A percentile compares a stretch with the other conserved stretches of the same genome.
These are phyloP conservation scores for Dugesia japonica DNA, from an alignment of 2,888 invertebrate species.

Conservation along the genomic window DNA sequence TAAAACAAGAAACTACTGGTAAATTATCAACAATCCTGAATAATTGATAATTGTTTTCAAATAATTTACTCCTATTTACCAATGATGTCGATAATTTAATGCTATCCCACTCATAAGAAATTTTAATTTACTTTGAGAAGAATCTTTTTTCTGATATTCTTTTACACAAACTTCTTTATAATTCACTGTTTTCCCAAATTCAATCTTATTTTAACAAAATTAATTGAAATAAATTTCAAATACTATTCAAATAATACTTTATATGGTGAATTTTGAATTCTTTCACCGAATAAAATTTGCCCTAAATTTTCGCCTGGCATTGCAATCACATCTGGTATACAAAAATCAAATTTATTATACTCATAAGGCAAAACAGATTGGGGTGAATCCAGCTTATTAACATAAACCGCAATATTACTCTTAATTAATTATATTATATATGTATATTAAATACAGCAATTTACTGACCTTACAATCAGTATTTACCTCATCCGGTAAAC, in stretches of 20 bases:
- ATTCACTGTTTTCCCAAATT: no score
- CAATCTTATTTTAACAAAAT: background rate
- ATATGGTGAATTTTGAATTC: constrained; percentile 82
- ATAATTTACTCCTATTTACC: background rate
- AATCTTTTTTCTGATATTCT: constrained; percentile 57
- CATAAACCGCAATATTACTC: constrained; percentile 72
- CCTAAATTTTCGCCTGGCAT: constrained; percentile 92
- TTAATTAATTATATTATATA: constrained; percentile 52
- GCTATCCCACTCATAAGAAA: constrained; percentile 75
- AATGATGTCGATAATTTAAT: constrained; percentile 91
- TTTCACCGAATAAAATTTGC: constrained; percentile 95
- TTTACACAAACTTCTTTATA: constrained; percentile 51
- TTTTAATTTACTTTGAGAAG: constrained; percentile 58
- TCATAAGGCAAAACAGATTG: constrained; percentile 94
- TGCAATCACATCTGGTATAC: constrained; percentile 48
- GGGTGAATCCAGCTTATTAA: constrained; percentile 89
- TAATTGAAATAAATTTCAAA: background rate
- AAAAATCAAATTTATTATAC: constrained; percentile 92
- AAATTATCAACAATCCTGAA: constrained; percentile 63
- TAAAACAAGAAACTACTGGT: constrained; percentile 93
- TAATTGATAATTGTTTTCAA: no score
- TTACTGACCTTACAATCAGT: no score
- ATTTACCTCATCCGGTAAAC: background rate
- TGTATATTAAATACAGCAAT: no score
- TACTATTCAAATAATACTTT: constrained; percentile 56